A percentile compares a stretch with the other conserved stretches of the same genome.
Evolutionary conservation across 2,113 vertebrate species (phyloP).

Genomic region (Poicephalus meyeri): DNA sequence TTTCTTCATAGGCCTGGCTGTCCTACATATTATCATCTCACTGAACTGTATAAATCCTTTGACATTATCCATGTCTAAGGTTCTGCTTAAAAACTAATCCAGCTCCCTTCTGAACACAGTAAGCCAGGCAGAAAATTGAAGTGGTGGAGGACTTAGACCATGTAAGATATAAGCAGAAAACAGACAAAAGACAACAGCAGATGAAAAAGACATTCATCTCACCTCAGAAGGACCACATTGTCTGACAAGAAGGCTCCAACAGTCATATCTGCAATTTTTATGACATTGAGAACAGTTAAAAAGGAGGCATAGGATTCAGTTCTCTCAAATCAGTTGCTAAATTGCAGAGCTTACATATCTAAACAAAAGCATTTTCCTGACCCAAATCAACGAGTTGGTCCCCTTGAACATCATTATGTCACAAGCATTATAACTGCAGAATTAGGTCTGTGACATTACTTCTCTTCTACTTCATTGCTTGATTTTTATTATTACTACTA

Average conservation of each 20-base stretch:
- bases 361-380: neutral
- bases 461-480: neutral
- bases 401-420: neutral
- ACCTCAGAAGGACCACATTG: slow-evolving; percentile 92
- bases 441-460: neutral
- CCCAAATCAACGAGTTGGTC: neutral
- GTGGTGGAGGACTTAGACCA: neutral
- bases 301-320: neutral
- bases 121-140: neutral
- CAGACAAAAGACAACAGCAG: neutral
- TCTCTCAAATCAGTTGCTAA: neutral
- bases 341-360: neutral
- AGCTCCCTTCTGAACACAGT: neutral
- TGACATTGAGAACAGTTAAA: slow-evolving; percentile 16
- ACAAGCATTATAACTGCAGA: neutral
- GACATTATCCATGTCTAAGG: neutral
- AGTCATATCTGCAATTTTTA: slow-evolving; percentile 87
- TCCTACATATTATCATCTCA: neutral
- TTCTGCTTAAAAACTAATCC: neutral
- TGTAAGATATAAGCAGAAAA: neutral
- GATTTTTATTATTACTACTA: neutral
- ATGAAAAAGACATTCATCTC: slow-evolving; percentile 53
- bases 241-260: slow-evolving; percentile 95
- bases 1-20: neutral
- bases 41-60: neutral